Conservation (phyloP, 2,888 invertebrate species). For the Syritta pipiens region DNA sequence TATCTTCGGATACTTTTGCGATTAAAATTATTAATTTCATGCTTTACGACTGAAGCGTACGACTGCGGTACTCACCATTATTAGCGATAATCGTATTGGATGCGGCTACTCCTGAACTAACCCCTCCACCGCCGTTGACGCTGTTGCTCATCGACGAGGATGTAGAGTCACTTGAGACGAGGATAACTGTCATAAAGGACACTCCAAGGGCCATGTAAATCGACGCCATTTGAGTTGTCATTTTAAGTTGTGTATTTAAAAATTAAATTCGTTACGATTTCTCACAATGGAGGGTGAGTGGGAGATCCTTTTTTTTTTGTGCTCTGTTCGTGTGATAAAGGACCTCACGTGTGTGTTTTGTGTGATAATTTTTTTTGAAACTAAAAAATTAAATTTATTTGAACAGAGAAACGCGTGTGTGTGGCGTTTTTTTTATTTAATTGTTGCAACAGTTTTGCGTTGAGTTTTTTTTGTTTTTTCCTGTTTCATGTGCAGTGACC, state of each 20-base stretch:
- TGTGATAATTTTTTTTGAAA: too few relatives aligned
- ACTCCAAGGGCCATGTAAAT: slow-evolving; percentile 46
- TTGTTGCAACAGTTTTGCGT: background rate
- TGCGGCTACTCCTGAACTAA: slow-evolving; percentile 48
- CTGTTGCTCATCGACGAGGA: slow-evolving; percentile 64
- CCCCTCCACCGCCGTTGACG: slow-evolving; percentile 47
- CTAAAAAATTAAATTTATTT: slow-evolving; percentile 25
- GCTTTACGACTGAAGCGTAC: too few relatives aligned
- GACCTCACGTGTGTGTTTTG: too few relatives aligned
- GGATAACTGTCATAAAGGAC: slow-evolving; percentile 55
- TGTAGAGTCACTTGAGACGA: slow-evolving; percentile 56
- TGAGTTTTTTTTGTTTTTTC: slow-evolving; percentile 16
- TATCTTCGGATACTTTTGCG: too few relatives aligned
- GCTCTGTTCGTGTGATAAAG: too few relatives aligned
- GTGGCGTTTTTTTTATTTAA: slow-evolving; percentile 4
- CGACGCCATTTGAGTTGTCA: slow-evolving; percentile 47
- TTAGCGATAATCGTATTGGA: slow-evolving; percentile 69
- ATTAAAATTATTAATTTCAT: background rate
- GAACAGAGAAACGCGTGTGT: slow-evolving; percentile 13
- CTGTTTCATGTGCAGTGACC: slow-evolving; percentile 52
- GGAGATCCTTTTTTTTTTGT: too few relatives aligned
- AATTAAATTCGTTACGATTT: too few relatives aligned
- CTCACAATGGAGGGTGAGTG: too few relatives aligned
- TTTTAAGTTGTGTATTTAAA: background rate
- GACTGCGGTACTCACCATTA: slow-evolving; percentile 77